phyloP scores from a whole-genome alignment of 2,797 vertebrate species.

The Melanotaenia nigrans region DNA sequence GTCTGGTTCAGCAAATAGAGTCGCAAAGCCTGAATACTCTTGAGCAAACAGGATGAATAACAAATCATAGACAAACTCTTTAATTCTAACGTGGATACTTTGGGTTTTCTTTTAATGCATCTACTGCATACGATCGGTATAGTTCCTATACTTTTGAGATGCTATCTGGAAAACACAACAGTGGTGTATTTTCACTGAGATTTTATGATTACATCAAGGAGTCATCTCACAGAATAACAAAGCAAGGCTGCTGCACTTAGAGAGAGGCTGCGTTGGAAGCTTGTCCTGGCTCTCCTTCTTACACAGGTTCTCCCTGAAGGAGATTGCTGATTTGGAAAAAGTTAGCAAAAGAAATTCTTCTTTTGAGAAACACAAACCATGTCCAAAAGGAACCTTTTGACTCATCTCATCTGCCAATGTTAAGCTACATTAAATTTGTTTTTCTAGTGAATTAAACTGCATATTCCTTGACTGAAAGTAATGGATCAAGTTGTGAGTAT shows the following conservation, averaged over 20 bases:
- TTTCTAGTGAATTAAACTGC: background rate
- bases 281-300: background rate
- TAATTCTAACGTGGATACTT: background rate
- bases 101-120: background rate
- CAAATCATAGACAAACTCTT: background rate
- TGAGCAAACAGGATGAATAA: background rate
- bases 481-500: background rate
- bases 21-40: conserved; percentile 12
- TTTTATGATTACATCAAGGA: background rate
- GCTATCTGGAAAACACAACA: background rate
- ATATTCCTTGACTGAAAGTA: background rate
- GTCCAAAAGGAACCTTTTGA: background rate
- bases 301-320: background rate
- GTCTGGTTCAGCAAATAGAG: conserved; percentile 32
- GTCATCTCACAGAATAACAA: background rate
- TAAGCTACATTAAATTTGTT: too few species aligned
- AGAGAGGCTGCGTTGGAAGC: background rate
- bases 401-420: background rate
- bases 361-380: background rate
- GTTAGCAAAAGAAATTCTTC: background rate
- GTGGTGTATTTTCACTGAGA: background rate
- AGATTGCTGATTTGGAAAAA: background rate
- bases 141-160: background rate
- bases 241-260: background rate
- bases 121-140: background rate